A percentile compares a stretch with the other conserved stretches of the same genome.
Conservation (phyloP, 2,113 vertebrate genomes). For the Stigmatopora argus region DNA sequence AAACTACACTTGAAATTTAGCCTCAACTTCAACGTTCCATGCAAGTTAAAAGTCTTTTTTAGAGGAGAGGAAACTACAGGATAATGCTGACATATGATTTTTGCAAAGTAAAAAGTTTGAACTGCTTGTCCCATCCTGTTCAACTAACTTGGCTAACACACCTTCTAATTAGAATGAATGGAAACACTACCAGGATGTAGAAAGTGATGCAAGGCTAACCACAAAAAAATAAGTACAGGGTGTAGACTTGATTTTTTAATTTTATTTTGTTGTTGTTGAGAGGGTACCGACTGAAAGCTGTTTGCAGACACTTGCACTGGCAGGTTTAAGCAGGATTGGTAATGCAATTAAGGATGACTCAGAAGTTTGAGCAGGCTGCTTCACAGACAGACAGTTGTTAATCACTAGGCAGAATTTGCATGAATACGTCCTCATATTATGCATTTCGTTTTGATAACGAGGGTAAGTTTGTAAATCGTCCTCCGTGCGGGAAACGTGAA, state of each 20-base stretch:
- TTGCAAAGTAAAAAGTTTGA: slow-evolving; percentile 35
- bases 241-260: background rate
- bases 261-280: slow-evolving; percentile 4
- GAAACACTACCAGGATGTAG: slow-evolving; percentile 21
- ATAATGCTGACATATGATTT: slow-evolving; percentile 11
- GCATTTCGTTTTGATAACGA: slow-evolving; percentile 4
- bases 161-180: slow-evolving; percentile 53
- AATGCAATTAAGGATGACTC: slow-evolving; percentile 47
- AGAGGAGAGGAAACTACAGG: slow-evolving; percentile 27
- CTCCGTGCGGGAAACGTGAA: background rate
- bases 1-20: slow-evolving; percentile 21
- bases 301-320: slow-evolving; percentile 31
- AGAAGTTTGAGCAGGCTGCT: slow-evolving; percentile 38
- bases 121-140: slow-evolving; percentile 66
- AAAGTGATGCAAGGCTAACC: slow-evolving; percentile 17
- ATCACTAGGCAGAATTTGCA: slow-evolving; percentile 17
- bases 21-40: slow-evolving; percentile 43
- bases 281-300: slow-evolving; percentile 24
- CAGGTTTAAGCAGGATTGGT: slow-evolving; percentile 45
- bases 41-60: slow-evolving; percentile 42
- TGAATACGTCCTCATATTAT: background rate
- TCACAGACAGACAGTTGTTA: slow-evolving; percentile 10
- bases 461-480: slow-evolving; percentile 21
- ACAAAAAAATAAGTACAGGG: slow-evolving; percentile 24
- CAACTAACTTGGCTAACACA: slow-evolving; percentile 40